phyloP scores from a whole-genome alignment of 2,888 invertebrate genomes.

The Phaedon cochleariae region DNA sequence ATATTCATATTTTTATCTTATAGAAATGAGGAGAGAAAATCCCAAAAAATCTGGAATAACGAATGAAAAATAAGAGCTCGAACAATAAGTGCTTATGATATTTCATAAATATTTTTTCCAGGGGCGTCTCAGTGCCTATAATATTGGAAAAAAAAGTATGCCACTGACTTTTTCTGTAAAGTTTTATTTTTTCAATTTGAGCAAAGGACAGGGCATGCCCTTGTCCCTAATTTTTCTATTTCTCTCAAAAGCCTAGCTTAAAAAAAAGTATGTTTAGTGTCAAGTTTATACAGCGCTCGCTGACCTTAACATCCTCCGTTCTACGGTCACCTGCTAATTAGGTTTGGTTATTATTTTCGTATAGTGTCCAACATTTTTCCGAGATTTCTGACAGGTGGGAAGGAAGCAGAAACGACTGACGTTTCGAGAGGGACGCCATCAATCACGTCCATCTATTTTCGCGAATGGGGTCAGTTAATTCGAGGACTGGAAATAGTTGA shows the following conservation, averaged over 20 bases:
- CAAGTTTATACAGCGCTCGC: constrained; percentile 32
- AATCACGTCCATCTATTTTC: constrained; percentile 26
- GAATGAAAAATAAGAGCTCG: too few species aligned
- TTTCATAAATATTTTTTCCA: too few species aligned
- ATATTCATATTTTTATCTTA: too few species aligned
- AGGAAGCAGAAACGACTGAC: constrained; percentile 5
- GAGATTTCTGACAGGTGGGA: constrained; percentile 5
- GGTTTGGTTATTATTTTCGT: constrained; percentile 7
- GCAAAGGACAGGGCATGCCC: background rate
- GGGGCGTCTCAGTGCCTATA: too few species aligned
- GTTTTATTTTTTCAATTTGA: background rate
- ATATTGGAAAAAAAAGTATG: too few species aligned
- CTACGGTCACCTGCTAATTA: constrained; percentile 19
- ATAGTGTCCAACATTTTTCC: constrained; percentile 8
- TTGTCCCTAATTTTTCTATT: background rate
- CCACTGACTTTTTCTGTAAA: too few species aligned
- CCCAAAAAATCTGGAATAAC: too few species aligned
- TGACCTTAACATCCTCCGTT: constrained; percentile 34
- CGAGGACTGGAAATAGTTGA: too few species aligned
- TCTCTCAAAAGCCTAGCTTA: background rate
- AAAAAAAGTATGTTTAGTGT: constrained; percentile 37
- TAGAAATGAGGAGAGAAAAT: too few species aligned
- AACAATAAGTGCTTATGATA: too few species aligned
- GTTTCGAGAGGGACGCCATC: constrained; percentile 9
- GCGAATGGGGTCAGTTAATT: constrained; percentile 5